Conservation (phyloP, 2,797 vertebrate species). For the Chaetodon trifasciatus region DNA sequence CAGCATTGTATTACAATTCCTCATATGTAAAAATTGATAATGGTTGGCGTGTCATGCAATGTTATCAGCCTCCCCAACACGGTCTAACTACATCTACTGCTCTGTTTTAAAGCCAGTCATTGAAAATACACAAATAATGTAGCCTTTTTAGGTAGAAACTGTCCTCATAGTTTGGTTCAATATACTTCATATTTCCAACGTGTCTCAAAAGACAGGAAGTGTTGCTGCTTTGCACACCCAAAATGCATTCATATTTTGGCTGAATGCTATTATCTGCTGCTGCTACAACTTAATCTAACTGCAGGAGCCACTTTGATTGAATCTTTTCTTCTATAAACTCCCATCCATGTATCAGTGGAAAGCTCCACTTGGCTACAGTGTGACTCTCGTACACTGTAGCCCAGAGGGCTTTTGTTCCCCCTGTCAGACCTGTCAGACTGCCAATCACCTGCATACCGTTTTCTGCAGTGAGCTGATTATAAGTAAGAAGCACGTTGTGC, state of each 20-base stretch:
- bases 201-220: background rate
- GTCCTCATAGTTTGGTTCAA: background rate
- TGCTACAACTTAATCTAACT: constrained; percentile 12
- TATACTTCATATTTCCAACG: background rate
- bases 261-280: constrained; percentile 27
- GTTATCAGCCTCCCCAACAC: background rate
- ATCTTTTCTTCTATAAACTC: constrained; percentile 33
- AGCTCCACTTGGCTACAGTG: constrained; percentile 19
- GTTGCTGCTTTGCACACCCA: background rate
- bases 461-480: constrained; percentile 39
- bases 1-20: background rate
- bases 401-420: constrained; percentile 23
- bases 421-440: constrained; percentile 48
- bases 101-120: background rate
- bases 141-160: background rate
- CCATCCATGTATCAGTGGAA: constrained; percentile 20
- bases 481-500: constrained; percentile 1
- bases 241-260: constrained; percentile 13
- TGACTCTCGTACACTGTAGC: constrained; percentile 27
- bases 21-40: background rate
- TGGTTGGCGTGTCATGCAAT: background rate
- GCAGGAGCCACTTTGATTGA: constrained; percentile 32
- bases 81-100: background rate
- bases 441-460: constrained; percentile 46
- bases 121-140: background rate